These are phyloP conservation scores for Carlito syrichta DNA, from an alignment of 2,113 vertebrate species.

Conservation along the genomic window DNA sequence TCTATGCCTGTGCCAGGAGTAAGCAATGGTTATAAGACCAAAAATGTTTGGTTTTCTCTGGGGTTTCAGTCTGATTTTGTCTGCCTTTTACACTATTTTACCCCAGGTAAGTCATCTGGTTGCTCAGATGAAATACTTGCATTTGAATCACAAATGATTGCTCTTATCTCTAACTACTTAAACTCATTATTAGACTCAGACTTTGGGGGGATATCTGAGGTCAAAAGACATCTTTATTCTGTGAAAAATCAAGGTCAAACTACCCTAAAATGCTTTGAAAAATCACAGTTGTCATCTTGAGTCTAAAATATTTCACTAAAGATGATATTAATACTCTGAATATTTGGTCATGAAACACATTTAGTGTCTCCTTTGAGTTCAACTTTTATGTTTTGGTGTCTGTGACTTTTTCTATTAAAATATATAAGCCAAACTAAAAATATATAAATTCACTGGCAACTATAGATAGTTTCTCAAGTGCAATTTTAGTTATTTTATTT, in stretches of 20 bases:
- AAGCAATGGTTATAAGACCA: not conserved
- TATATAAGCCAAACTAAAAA: not conserved
- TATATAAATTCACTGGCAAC: not conserved
- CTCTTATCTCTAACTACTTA: not conserved
- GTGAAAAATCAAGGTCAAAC: constrained; percentile 34
- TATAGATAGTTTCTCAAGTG: not conserved
- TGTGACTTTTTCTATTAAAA: constrained; percentile 55
- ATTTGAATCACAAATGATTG: constrained; percentile 32
- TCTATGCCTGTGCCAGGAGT: not conserved
- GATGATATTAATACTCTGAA: constrained; percentile 36
- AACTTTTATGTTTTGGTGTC: constrained; percentile 8
- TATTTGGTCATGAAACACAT: not conserved
- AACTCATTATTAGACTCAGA: not conserved
- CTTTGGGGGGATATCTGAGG: not conserved
- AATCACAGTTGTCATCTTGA: not conserved
- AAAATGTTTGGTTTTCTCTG: not conserved
- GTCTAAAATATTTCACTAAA: constrained; percentile 51
- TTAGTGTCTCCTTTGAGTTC: constrained; percentile 21
- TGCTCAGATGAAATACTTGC: not conserved
- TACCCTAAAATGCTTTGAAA: constrained; percentile 54
- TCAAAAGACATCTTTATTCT: constrained; percentile 8
- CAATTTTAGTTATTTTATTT: not conserved
- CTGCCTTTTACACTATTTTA: not conserved
- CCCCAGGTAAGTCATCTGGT: not conserved
- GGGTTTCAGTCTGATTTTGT: not conserved